phyloP scores from a whole-genome alignment of 2,113 vertebrate genomes.

The Hystrix cristata region DNA sequence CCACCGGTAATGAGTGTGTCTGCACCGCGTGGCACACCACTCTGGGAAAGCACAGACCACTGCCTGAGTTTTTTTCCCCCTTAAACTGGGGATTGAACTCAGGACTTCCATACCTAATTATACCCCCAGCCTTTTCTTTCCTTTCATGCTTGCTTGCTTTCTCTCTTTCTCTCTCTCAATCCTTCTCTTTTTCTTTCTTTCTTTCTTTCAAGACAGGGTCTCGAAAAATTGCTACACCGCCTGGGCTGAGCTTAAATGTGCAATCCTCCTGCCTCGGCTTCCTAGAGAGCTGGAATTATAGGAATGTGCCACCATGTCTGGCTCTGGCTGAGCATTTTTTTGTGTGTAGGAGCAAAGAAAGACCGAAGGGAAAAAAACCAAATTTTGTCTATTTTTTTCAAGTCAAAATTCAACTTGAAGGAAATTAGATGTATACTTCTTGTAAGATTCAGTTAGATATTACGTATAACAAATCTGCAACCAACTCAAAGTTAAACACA shows the following conservation, averaged over 20 bases:
- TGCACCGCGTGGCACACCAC: background rate
- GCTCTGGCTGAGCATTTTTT: background rate
- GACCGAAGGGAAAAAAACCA: background rate
- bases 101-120: background rate
- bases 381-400: constrained; percentile 1
- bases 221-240: background rate
- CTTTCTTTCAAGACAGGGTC: background rate
- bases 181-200: background rate
- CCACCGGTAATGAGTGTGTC: background rate
- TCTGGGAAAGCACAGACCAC: background rate
- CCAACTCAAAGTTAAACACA: constrained; percentile 7
- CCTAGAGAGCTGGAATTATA: background rate
- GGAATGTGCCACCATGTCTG: background rate
- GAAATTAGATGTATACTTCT: background rate
- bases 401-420: constrained; percentile 49
- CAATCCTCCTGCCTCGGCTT: background rate
- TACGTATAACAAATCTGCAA: background rate
- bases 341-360: background rate
- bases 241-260: background rate
- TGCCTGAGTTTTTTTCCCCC: background rate
- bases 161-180: background rate
- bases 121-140: too few species aligned
- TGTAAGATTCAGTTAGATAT: background rate
- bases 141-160: too few species aligned
- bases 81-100: background rate